Percentiles rank a stretch among this genome's conserved stretches.
phyloP scores from a whole-genome alignment of 2,797 vertebrate genomes.

The Morelia viridis region DNA sequence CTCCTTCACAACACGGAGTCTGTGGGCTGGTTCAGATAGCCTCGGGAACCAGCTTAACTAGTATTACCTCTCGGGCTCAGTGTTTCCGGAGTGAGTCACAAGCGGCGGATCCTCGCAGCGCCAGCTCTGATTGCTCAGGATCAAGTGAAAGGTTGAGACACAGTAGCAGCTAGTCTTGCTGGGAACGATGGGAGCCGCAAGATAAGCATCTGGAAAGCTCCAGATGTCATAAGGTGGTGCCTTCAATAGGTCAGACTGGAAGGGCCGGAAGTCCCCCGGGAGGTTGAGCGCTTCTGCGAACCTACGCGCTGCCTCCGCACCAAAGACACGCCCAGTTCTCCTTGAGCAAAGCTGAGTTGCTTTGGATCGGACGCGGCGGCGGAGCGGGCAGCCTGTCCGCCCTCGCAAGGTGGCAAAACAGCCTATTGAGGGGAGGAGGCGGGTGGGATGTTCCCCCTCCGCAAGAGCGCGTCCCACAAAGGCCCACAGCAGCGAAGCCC shows the following conservation, averaged over 20 bases:
- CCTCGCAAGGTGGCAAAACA: background rate
- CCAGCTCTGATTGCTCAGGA: background rate
- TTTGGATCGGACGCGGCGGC: background rate
- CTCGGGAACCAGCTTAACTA: background rate
- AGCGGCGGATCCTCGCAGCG: background rate
- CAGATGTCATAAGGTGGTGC: background rate
- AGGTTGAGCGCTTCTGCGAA: background rate
- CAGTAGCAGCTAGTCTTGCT: background rate
- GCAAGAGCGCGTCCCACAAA: background rate
- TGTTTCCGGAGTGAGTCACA: slow-evolving; percentile 26
- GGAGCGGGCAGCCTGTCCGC: background rate
- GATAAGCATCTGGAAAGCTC: background rate
- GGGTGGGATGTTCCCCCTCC: background rate
- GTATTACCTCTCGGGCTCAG: background rate
- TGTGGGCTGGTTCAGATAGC: background rate
- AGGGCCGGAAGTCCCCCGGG: background rate
- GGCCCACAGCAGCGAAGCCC: background rate
- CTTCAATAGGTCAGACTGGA: background rate
- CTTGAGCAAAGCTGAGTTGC: background rate
- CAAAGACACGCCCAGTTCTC: background rate
- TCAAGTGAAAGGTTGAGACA: background rate
- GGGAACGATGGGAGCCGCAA: background rate
- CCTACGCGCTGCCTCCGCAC: background rate
- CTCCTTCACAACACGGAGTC: background rate
- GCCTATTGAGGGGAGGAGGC: background rate